phyloP scores from a whole-genome alignment of 1,140 invertebrate genomes.

The Tenebrio molitor region DNA sequence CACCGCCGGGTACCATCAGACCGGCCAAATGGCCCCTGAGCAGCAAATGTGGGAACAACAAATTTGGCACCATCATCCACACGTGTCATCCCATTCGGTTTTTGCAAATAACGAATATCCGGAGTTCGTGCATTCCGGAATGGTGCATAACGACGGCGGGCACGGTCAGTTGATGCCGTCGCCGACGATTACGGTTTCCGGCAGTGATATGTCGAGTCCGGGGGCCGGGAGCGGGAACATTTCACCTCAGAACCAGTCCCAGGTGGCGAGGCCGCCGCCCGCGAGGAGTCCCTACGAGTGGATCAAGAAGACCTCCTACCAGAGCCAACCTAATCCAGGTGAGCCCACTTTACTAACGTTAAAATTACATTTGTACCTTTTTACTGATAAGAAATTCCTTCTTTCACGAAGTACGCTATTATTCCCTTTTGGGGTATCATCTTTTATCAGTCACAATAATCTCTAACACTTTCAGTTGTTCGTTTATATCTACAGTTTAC shows the following conservation, averaged over 20 bases:
- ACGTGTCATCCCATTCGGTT: slow-evolving; percentile 54
- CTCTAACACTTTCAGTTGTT: no score
- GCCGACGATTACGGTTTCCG: slow-evolving; percentile 75
- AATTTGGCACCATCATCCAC: slow-evolving; percentile 59
- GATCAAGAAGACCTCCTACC: slow-evolving; percentile 91
- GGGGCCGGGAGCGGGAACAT: slow-evolving; percentile 69
- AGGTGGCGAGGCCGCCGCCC: slow-evolving; percentile 71
- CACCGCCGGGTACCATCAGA: slow-evolving; percentile 43
- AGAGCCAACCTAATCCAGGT: slow-evolving; percentile 86
- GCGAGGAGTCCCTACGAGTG: slow-evolving; percentile 86
- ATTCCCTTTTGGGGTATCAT: no score
- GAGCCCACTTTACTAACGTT: slow-evolving; percentile 61
- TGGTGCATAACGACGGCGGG: slow-evolving; percentile 49
- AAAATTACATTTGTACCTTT: no score
- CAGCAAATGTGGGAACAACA: slow-evolving; percentile 63
- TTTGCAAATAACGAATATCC: slow-evolving; percentile 64
- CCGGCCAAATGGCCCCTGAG: slow-evolving; percentile 47
- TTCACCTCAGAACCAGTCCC: slow-evolving; percentile 65
- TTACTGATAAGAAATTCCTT: no score
- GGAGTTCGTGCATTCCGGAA: slow-evolving; percentile 62
- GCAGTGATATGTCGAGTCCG: slow-evolving; percentile 78
- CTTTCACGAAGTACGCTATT: no score
- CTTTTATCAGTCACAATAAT: no score
- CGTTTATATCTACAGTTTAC: no score
- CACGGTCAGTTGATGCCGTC: slow-evolving; percentile 66